These are phyloP conservation scores for Cosmia trapezina DNA, from an alignment of 2,888 invertebrate genomes.

Conservation along the genomic window DNA sequence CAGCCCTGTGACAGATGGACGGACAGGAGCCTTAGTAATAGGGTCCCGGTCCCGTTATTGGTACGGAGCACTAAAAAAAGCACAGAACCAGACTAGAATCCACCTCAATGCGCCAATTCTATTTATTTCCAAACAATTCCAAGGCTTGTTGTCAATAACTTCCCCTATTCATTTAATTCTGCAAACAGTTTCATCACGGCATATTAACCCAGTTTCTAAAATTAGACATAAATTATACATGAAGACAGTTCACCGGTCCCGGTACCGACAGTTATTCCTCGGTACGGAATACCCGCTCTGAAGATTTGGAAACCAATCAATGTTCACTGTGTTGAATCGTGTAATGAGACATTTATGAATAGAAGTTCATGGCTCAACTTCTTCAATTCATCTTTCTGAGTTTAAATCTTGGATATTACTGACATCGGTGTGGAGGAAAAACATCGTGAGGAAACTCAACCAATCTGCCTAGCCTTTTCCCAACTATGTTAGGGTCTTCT, in stretches of 20 bases:
- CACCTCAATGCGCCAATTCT: background rate
- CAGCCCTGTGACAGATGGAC: too few species aligned
- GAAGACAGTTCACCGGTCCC: constrained; percentile 19
- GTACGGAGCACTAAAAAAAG: background rate
- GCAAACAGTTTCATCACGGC: constrained; percentile 50
- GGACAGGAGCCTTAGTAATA: too few species aligned
- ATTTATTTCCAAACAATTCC: background rate
- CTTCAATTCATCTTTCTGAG: too few species aligned
- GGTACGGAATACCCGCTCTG: background rate
- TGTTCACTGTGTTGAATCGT: constrained; percentile 5
- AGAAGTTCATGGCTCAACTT: background rate
- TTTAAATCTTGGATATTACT: too few species aligned
- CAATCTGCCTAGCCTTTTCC: too few species aligned
- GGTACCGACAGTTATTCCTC: constrained; percentile 12
- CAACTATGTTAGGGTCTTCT: too few species aligned
- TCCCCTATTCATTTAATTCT: constrained; percentile 22
- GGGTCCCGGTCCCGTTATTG: too few species aligned
- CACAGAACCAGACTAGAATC: background rate
- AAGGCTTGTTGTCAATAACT: background rate
- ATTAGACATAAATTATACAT: constrained; percentile 47
- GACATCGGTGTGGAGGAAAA: background rate
- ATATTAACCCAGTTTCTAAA: constrained; percentile 52
- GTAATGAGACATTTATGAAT: background rate
- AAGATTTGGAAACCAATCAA: constrained; percentile 9
- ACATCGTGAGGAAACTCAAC: background rate